Evolutionary conservation across 1,140 invertebrate species (phyloP).

Genomic region (Hyposmocoma kahamanoa): DNA sequence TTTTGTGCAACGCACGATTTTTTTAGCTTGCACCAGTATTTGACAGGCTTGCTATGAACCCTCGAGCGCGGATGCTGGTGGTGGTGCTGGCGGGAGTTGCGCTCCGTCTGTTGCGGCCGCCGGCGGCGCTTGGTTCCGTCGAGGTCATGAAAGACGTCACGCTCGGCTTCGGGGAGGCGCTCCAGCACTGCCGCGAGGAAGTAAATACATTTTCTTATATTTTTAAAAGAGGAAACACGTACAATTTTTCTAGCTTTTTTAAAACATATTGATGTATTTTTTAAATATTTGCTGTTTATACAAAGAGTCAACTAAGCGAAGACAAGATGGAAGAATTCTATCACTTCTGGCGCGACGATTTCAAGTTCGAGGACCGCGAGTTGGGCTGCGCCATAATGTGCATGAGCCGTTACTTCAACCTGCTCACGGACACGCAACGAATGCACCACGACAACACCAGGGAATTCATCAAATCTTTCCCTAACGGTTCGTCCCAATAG

Average conservation of each 20-base stretch:
- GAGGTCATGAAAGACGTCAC: conserved; percentile 61
- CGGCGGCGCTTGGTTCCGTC: too few relatives aligned
- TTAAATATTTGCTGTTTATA: too few relatives aligned
- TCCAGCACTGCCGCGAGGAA: conserved; percentile 54
- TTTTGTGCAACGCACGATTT: too few relatives aligned
- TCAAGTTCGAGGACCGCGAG: conserved; percentile 59
- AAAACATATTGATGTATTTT: too few relatives aligned
- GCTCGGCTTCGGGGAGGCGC: conserved; percentile 56
- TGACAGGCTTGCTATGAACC: too few relatives aligned
- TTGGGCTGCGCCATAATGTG: conserved; percentile 61
- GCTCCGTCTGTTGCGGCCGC: conserved; percentile 1
- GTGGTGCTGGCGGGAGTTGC: conserved; percentile 10
- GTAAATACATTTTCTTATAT: too few relatives aligned
- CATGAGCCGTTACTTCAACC: conserved; percentile 57
- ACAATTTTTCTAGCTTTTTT: too few relatives aligned
- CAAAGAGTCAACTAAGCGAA: conserved; percentile 45
- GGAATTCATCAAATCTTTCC: conserved; percentile 56
- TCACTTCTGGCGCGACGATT: conserved; percentile 65
- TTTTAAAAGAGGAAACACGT: too few relatives aligned
- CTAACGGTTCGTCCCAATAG: conserved; percentile 35
- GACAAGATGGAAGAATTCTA: conserved; percentile 67
- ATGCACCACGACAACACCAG: conserved; percentile 62
- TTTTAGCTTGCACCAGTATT: too few relatives aligned
- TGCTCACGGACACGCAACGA: conserved; percentile 50
- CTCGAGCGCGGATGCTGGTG: too few relatives aligned